Conservation (phyloP, 2,113 vertebrate species). For the Lonchura striata region DNA sequence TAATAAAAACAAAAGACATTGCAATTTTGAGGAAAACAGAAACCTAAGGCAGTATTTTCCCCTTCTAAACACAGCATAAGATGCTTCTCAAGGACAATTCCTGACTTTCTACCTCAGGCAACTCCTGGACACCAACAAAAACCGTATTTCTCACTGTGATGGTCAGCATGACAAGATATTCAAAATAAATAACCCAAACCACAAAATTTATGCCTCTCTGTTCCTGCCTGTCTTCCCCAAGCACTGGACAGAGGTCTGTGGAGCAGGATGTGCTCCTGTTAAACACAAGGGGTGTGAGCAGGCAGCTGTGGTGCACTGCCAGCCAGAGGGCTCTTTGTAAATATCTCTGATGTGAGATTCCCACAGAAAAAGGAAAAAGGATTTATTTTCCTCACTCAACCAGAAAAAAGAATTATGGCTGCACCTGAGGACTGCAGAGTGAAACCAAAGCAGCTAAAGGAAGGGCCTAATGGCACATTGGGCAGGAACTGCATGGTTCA, state of each 20-base stretch:
- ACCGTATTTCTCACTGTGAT: accelerated
- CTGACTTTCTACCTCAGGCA: neutral
- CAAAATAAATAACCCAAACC: neutral
- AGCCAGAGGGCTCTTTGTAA: neutral
- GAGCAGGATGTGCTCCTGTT: neutral
- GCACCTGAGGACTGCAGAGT: neutral
- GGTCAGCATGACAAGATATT: neutral
- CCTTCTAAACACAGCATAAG: neutral
- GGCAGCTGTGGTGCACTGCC: neutral
- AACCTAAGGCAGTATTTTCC: neutral
- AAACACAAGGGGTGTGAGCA: neutral
- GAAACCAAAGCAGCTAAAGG: neutral
- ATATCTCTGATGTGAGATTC: neutral
- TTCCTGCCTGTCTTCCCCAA: neutral
- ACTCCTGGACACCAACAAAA: neutral
- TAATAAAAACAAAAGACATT: neutral
- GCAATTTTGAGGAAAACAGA: neutral
- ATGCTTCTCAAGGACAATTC: neutral
- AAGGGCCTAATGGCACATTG: neutral
- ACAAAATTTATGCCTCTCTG: neutral
- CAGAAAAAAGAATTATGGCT: neutral
- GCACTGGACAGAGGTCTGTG: neutral
- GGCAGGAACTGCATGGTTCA: neutral
- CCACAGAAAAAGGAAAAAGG: neutral
- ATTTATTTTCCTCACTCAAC: neutral